Percentiles rank a stretch among this genome's conserved stretches.
Conservation (phyloP, 1,140 invertebrate species). For the Heterodera schachtii region DNA sequence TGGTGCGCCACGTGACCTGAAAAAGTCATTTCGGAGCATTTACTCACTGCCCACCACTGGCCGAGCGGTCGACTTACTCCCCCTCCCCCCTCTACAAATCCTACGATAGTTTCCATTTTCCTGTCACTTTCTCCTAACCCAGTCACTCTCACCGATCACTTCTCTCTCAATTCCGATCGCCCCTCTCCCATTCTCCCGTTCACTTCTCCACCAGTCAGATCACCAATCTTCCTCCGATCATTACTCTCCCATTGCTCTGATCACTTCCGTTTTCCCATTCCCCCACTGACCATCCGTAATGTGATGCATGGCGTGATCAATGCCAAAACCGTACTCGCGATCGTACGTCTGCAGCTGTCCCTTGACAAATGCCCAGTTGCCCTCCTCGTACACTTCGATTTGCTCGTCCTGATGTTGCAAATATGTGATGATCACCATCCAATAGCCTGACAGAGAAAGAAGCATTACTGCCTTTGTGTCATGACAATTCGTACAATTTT, state of each 20-base stretch:
- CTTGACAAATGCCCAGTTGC: conserved; percentile 66
- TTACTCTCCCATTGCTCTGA: neutral
- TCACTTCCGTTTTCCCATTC: too few species aligned
- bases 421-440: conserved; percentile 67
- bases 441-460: conserved; percentile 36
- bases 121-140: too few species aligned
- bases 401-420: conserved; percentile 67
- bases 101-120: too few species aligned
- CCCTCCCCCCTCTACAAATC: too few species aligned
- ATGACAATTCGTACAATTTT: too few species aligned
- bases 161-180: neutral
- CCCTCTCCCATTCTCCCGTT: too few species aligned
- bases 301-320: conserved; percentile 66
- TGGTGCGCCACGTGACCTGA: conserved; percentile 68
- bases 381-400: conserved; percentile 67
- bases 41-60: neutral
- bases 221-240: too few species aligned
- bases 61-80: neutral
- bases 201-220: too few species aligned
- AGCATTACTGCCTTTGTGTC: neutral
- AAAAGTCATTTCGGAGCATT: neutral
- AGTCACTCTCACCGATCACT: neutral
- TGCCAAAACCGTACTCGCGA: conserved; percentile 66
- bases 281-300: conserved; percentile 63
- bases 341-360: conserved; percentile 68